These are phyloP conservation scores for Mamestra brassicae DNA, from an alignment of 2,888 invertebrate species.

Conservation along the genomic window DNA sequence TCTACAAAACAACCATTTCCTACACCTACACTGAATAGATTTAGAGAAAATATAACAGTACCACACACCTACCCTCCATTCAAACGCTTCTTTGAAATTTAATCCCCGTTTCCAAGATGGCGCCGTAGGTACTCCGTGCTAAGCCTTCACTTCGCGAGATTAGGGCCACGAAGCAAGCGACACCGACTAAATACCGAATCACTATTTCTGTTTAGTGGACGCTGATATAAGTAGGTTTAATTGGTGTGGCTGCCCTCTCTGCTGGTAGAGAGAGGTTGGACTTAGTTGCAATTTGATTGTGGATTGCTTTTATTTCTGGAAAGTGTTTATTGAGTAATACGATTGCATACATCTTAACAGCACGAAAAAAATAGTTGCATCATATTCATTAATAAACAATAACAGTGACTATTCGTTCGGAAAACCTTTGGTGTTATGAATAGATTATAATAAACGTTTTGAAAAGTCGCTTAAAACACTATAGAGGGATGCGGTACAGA, in stretches of 20 bases:
- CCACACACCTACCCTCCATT: constrained; percentile 58
- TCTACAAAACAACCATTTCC: constrained; percentile 11
- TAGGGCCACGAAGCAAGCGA: constrained; percentile 76
- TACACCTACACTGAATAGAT: constrained; percentile 36
- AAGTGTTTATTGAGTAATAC: too few species aligned
- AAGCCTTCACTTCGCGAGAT: constrained; percentile 73
- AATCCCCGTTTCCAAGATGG: constrained; percentile 80
- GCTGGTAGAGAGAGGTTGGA: not conserved
- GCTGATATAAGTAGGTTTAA: constrained; percentile 13
- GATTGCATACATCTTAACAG: not conserved
- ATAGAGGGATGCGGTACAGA: too few species aligned
- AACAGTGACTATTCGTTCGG: not conserved
- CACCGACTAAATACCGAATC: constrained; percentile 48
- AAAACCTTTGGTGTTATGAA: too few species aligned
- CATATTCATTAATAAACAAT: not conserved
- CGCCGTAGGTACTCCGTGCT: constrained; percentile 71
- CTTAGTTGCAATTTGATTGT: not conserved
- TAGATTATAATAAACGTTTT: too few species aligned
- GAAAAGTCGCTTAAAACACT: too few species aligned
- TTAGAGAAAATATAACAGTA: constrained; percentile 45
- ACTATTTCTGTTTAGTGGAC: constrained; percentile 37
- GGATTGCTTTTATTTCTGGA: not conserved
- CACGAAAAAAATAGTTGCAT: not conserved
- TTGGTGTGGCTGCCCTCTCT: not conserved
- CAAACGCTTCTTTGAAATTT: constrained; percentile 80